A percentile compares a stretch with the other conserved stretches of the same genome.
These are phyloP conservation scores for Sebastes oblongus DNA, from an alignment of 2,797 vertebrate species.

Conservation along the genomic window DNA sequence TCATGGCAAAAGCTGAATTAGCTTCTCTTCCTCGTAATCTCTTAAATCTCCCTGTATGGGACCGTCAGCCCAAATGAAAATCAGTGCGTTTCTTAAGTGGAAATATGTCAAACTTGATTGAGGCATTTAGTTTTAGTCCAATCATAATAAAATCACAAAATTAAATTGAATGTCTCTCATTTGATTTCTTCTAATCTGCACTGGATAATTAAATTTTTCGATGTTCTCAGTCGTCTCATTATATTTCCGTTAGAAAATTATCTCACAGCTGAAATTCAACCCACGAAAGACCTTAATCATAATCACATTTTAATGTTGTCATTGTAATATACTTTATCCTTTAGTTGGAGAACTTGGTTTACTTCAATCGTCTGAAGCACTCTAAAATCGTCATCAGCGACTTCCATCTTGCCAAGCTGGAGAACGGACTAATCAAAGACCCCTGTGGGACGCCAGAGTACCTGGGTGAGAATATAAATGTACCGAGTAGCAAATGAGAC, in stretches of 20 bases:
- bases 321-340: not conserved
- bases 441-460: conserved; percentile 98
- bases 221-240: conserved; percentile 4
- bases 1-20: not conserved
- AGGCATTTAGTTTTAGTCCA: not conserved
- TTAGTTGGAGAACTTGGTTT: conserved; percentile 97
- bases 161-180: not conserved
- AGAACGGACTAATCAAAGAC: conserved; percentile 97
- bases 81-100: not conserved
- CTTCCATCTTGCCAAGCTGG: conserved; percentile 96
- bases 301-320: conserved; percentile 10
- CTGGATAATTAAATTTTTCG: conserved; percentile 4
- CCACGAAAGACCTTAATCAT: conserved; percentile 2
- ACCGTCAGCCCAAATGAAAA: not conserved
- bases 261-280: not conserved
- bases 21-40: not conserved
- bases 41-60: not conserved
- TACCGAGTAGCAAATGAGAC: not conserved
- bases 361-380: conserved; percentile 97
- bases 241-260: conserved; percentile 8
- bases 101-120: not conserved
- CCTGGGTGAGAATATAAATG: conserved; percentile 85
- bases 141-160: not conserved
- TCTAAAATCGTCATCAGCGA: conserved; percentile 99
- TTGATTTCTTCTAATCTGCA: not conserved